phyloP scores from a whole-genome alignment of 2,888 invertebrate species.

The Corbicula japonica region DNA sequence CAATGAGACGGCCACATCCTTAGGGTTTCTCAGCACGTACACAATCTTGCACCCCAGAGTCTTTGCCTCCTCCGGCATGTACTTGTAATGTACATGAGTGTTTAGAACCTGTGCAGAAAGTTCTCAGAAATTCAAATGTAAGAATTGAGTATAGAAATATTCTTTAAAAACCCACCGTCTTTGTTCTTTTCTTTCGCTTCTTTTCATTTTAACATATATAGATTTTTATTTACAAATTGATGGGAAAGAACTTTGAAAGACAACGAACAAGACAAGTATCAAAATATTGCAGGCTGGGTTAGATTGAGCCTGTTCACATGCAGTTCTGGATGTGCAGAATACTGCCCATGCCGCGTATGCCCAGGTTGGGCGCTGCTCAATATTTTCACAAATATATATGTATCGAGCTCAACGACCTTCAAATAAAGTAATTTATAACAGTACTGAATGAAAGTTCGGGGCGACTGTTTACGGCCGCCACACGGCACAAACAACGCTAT shows the following conservation, averaged over 20 bases:
- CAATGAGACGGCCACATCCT: slow-evolving; percentile 60
- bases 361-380: no score
- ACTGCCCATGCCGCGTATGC: no score
- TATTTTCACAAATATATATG: no score
- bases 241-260: neutral
- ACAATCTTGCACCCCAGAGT: slow-evolving; percentile 56
- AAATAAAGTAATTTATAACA: no score
- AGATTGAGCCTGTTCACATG: no score
- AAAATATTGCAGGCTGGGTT: neutral
- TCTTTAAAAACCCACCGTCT: neutral
- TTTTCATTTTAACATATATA: no score
- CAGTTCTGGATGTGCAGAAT: no score
- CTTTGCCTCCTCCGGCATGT: slow-evolving; percentile 50
- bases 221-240: neutral
- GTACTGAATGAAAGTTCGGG: no score
- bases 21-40: slow-evolving; percentile 56
- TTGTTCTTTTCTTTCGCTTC: no score
- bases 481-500: no score
- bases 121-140: neutral
- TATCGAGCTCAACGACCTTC: no score
- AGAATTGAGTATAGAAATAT: neutral
- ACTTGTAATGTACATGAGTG: slow-evolving; percentile 34
- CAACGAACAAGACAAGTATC: neutral
- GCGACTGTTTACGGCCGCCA: no score
- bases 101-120: slow-evolving; percentile 28